Percentiles rank a stretch among this genome's conserved stretches.
phyloP scores from a whole-genome alignment of 2,113 vertebrate species.

The Vicugna pacos region DNA sequence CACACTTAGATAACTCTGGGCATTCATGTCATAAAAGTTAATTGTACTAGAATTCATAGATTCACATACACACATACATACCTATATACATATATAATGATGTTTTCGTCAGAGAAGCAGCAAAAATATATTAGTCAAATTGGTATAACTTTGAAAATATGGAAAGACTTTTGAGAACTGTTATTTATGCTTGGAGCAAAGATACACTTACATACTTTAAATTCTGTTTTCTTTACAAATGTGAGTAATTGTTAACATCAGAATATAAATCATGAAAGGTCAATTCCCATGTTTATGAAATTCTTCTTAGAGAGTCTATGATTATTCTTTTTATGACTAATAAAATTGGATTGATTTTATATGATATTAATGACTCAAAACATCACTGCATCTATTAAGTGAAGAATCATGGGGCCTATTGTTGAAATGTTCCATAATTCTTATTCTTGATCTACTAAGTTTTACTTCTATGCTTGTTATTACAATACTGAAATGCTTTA shows the following conservation, averaged over 20 bases:
- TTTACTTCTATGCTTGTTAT: conserved; percentile 31
- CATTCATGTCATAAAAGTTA: background rate
- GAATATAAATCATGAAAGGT: background rate
- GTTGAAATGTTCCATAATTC: background rate
- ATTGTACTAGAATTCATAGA: background rate
- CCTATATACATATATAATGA: background rate
- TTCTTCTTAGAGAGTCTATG: background rate
- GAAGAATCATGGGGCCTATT: background rate
- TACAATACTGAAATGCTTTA: background rate
- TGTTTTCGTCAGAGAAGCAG: background rate
- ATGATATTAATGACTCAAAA: conserved; percentile 8
- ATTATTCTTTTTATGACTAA: background rate
- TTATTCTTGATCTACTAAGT: background rate
- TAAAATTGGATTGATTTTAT: background rate
- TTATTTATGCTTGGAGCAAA: background rate
- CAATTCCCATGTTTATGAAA: background rate
- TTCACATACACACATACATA: background rate
- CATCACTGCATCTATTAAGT: background rate
- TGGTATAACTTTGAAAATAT: background rate
- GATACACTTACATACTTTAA: background rate
- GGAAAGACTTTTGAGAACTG: background rate
- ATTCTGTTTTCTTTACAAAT: conserved; percentile 47
- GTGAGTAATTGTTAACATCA: conserved; percentile 18
- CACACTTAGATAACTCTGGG: background rate
- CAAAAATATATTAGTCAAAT: background rate